Percentiles rank a stretch among this genome's conserved stretches.
These are phyloP conservation scores for Odocoileus hemionus DNA, from an alignment of 2,113 vertebrate species.

Conservation along the genomic window DNA sequence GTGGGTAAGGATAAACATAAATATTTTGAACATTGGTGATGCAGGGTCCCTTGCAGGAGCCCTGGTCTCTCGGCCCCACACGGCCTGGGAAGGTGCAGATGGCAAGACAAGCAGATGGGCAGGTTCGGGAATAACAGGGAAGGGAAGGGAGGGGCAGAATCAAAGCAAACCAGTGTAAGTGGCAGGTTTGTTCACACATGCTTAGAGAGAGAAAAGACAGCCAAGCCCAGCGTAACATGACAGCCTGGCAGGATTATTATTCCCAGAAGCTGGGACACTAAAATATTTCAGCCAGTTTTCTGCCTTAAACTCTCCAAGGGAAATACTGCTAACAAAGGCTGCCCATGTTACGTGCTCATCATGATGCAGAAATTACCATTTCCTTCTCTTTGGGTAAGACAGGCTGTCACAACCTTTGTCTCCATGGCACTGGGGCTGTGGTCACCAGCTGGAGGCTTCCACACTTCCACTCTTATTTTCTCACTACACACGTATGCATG, in stretches of 20 bases:
- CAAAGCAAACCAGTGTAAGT: slow-evolving; percentile 52
- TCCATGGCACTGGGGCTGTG: not conserved
- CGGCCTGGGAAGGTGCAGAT: slow-evolving; percentile 49
- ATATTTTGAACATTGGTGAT: not conserved
- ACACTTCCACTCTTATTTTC: slow-evolving; percentile 49
- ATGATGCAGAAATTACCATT: slow-evolving; percentile 56
- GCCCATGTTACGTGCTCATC: not conserved
- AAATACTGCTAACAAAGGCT: slow-evolving; percentile 61
- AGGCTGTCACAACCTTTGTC: slow-evolving; percentile 46
- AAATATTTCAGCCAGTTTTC: slow-evolving; percentile 75
- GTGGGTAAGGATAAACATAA: not conserved
- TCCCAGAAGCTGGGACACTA: slow-evolving; percentile 64
- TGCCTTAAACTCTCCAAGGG: slow-evolving; percentile 48
- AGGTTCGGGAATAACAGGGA: slow-evolving; percentile 60
- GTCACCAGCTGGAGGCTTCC: slow-evolving; percentile 52
- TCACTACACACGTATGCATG: slow-evolving; percentile 30
- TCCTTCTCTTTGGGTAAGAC: slow-evolving; percentile 12
- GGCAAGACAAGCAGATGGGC: slow-evolving; percentile 62
- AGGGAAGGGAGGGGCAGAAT: slow-evolving; percentile 45
- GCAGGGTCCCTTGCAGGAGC: not conserved
- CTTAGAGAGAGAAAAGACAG: slow-evolving; percentile 65
- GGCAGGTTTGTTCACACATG: slow-evolving; percentile 57
- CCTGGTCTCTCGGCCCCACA: not conserved
- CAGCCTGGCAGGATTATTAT: slow-evolving; percentile 71
- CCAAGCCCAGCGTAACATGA: slow-evolving; percentile 63